Evolutionary conservation across 2,797 vertebrate species (phyloP).

Genomic region (Staurois parvus): DNA sequence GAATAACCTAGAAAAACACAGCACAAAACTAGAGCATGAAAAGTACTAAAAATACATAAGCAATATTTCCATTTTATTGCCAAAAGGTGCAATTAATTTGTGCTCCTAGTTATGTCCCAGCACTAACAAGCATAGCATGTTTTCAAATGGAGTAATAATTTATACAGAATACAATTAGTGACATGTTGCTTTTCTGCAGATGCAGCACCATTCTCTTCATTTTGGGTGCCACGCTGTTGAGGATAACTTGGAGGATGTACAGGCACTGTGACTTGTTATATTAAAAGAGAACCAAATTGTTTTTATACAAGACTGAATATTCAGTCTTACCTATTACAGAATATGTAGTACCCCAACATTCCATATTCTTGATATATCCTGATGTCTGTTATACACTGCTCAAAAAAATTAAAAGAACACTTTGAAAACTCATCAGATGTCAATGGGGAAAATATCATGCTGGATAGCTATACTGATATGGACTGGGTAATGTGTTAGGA

Average conservation of each 20-base stretch:
- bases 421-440: too few relatives aligned
- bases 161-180: conserved; percentile 72
- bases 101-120: conserved; percentile 71
- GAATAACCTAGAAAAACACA: conserved; percentile 60
- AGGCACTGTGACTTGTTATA: not conserved
- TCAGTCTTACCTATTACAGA: not conserved
- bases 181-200: conserved; percentile 68
- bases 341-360: too few relatives aligned
- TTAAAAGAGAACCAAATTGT: not conserved
- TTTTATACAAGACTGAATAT: not conserved
- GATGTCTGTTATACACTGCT: too few relatives aligned
- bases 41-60: conserved; percentile 60
- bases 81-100: conserved; percentile 71
- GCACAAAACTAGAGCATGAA: conserved; percentile 66
- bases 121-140: conserved; percentile 73
- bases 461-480: too few relatives aligned
- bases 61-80: conserved; percentile 65
- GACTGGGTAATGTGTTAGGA: too few relatives aligned
- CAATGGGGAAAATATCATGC: too few relatives aligned
- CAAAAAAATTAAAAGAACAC: too few relatives aligned
- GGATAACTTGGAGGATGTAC: conserved; percentile 13
- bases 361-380: too few relatives aligned
- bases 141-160: conserved; percentile 74
- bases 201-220: conserved; percentile 69
- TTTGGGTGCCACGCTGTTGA: conserved; percentile 13